These are phyloP conservation scores for Zaprionus inermis DNA, from an alignment of 1,140 invertebrate genomes.

Conservation along the genomic window DNA sequence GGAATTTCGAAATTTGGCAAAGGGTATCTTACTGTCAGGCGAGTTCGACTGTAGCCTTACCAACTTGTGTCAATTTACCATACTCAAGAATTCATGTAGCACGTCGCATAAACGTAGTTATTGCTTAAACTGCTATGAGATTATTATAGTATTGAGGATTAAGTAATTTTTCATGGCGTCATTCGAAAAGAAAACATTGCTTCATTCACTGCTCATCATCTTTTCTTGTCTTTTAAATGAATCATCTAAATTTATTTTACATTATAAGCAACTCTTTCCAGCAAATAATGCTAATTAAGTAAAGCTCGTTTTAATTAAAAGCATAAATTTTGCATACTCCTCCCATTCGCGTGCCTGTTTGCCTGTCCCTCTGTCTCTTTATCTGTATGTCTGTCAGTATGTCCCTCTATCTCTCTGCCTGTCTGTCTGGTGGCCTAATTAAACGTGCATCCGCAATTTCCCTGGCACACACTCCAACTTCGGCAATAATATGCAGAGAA, in stretches of 20 bases:
- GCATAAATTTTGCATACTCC: conserved; percentile 51
- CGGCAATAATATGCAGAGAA: conserved; percentile 36
- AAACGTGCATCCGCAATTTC: conserved; percentile 26
- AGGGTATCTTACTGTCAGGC: too few species aligned
- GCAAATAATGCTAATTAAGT: conserved; percentile 41
- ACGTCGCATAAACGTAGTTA: neutral
- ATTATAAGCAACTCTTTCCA: conserved; percentile 11
- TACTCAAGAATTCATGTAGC: too few species aligned
- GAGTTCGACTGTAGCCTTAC: too few species aligned
- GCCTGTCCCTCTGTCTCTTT: neutral
- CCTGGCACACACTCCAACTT: conserved; percentile 9
- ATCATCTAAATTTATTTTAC: conserved; percentile 19
- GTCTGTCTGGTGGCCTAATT: conserved; percentile 50
- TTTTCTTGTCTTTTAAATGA: neutral
- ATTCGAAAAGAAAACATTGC: neutral
- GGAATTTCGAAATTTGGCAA: too few species aligned
- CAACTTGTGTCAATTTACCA: too few species aligned
- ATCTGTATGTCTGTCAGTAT: too few species aligned
- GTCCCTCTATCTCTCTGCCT: too few species aligned
- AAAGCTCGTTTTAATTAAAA: conserved; percentile 50
- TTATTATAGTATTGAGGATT: neutral
- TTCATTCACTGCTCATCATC: neutral
- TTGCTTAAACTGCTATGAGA: neutral
- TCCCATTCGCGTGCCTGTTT: neutral
- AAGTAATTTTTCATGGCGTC: neutral